Evolutionary conservation across 2,113 vertebrate genomes (phyloP).

Genomic region (Hyla sarda): DNA sequence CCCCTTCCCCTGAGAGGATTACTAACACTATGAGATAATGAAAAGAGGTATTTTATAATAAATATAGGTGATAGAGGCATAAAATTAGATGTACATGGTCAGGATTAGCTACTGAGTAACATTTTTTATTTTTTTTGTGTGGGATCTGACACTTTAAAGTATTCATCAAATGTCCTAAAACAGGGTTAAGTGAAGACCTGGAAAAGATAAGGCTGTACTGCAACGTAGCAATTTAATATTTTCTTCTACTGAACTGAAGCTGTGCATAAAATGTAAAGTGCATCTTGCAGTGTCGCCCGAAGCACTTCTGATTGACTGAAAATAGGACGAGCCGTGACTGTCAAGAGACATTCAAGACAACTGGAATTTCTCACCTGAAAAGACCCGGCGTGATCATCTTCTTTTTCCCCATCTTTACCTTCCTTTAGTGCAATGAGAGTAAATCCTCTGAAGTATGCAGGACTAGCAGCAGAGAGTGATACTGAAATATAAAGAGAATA

Average conservation of each 20-base stretch:
- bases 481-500: slow-evolving; percentile 75
- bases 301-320: neutral
- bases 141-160: too few relatives aligned
- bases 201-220: neutral
- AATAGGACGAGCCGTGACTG: neutral
- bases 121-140: too few relatives aligned
- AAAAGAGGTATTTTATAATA: too few relatives aligned
- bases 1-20: too few relatives aligned
- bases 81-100: too few relatives aligned
- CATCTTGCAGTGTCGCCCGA: neutral
- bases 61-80: too few relatives aligned
- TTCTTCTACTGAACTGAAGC: neutral
- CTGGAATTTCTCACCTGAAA: slow-evolving; percentile 84
- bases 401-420: slow-evolving; percentile 88
- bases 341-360: neutral
- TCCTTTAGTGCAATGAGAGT: slow-evolving; percentile 91
- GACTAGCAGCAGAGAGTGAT: slow-evolving; percentile 84
- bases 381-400: slow-evolving; percentile 90
- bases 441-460: slow-evolving; percentile 96
- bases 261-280: neutral
- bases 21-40: too few relatives aligned
- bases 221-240: neutral
- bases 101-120: too few relatives aligned
- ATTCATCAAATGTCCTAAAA: neutral
- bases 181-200: neutral